These are phyloP conservation scores for Platygyra sinensis DNA, from an alignment of 64 coral and sea anemone species.

Conservation along the genomic window DNA sequence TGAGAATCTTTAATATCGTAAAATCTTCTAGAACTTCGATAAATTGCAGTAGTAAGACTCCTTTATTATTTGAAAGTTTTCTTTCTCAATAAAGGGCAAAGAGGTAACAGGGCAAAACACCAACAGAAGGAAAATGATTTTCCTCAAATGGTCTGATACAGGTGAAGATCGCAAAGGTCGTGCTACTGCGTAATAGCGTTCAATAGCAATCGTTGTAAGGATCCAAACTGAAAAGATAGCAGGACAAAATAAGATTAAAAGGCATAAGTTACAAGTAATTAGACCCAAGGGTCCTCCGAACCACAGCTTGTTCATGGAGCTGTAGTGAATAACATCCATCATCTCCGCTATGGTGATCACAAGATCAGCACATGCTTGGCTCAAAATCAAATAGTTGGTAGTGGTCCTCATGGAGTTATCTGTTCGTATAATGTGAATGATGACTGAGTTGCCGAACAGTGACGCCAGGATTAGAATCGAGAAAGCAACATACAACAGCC, in stretches of 20 bases:
- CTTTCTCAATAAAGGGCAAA: background rate
- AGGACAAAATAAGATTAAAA: background rate
- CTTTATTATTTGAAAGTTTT: no score
- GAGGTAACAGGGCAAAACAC: background rate
- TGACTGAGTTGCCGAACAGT: constrained; percentile 13
- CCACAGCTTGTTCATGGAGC: background rate
- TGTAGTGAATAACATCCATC: background rate
- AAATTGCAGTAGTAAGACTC: no score
- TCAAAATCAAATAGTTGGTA: constrained; percentile 7
- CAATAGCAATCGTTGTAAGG: background rate
- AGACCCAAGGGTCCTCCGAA: background rate
- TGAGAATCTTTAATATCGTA: no score
- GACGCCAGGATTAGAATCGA: background rate
- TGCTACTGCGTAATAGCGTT: background rate
- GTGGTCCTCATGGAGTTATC: background rate
- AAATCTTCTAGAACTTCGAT: no score
- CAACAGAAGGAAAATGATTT: background rate
- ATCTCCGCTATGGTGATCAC: background rate
- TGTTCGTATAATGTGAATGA: constrained; percentile 20
- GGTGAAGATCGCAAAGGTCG: background rate
- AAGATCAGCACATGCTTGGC: background rate
- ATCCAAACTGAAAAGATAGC: background rate
- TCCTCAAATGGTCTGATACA: background rate
- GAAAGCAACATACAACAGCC: background rate
- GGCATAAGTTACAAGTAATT: background rate